These are phyloP conservation scores for Cactoblastis cactorum DNA, from an alignment of 2,888 invertebrate genomes.

Conservation along the genomic window DNA sequence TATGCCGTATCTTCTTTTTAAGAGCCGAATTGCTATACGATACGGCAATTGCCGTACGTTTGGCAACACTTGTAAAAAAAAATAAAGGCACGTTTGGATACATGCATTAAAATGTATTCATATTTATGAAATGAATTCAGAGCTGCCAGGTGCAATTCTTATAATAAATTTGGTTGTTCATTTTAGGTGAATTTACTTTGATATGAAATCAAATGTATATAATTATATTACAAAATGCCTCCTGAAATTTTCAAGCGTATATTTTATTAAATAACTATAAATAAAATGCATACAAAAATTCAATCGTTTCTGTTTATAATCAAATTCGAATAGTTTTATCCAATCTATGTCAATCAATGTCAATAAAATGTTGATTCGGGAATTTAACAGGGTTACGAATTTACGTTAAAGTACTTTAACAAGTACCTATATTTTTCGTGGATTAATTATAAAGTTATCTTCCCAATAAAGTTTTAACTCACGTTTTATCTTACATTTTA, in stretches of 20 bases:
- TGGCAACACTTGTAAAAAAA: conserved; percentile 7
- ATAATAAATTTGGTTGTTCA: too few relatives aligned
- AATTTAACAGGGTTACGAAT: not conserved
- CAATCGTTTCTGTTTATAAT: not conserved
- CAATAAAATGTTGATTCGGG: not conserved
- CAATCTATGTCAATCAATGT: not conserved
- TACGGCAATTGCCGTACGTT: conserved; percentile 11
- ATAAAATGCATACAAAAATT: not conserved
- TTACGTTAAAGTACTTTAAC: too few relatives aligned
- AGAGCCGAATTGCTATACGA: too few relatives aligned
- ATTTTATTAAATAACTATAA: too few relatives aligned
- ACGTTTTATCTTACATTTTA: not conserved
- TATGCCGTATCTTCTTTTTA: too few relatives aligned
- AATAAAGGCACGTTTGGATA: not conserved
- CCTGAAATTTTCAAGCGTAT: too few relatives aligned
- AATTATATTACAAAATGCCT: too few relatives aligned
- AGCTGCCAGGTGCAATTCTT: too few relatives aligned
- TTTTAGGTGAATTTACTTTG: too few relatives aligned
- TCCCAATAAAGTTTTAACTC: not conserved
- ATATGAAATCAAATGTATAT: too few relatives aligned
- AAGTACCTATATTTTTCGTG: not conserved
- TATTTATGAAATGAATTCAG: too few relatives aligned
- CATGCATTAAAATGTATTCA: not conserved
- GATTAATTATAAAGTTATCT: not conserved
- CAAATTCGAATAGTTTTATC: not conserved